Evolutionary conservation across 2,113 vertebrate species (phyloP).

Genomic region (Gadus macrocephalus): DNA sequence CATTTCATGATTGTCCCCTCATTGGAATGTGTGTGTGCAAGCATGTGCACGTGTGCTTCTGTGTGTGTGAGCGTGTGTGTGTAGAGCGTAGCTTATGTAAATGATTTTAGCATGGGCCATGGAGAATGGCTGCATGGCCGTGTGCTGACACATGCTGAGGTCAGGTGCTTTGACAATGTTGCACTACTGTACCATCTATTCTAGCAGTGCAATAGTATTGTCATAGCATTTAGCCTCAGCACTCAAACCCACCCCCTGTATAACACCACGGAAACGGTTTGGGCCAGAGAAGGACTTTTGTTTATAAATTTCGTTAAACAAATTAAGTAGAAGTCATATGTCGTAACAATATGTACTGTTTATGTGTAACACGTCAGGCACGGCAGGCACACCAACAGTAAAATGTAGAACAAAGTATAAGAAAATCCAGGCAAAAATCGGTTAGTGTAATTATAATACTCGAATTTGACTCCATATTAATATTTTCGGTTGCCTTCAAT

Average conservation of each 20-base stretch:
- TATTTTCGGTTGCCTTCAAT: no score
- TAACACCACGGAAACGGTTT: slow-evolving; percentile 16
- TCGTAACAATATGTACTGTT: no score
- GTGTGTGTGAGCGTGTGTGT: slow-evolving; percentile 4
- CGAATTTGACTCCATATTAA: no score
- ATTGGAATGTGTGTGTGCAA: slow-evolving; percentile 5
- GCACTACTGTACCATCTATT: slow-evolving; percentile 96
- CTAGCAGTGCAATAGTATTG: slow-evolving; percentile 99
- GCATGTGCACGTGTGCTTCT: slow-evolving; percentile 6
- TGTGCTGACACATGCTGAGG: slow-evolving; percentile 80
- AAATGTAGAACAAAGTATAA: no score
- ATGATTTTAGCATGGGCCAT: slow-evolving; percentile 43
- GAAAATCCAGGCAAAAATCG: no score
- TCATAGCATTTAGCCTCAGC: slow-evolving; percentile 93
- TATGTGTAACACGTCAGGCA: no score
- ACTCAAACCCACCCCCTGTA: slow-evolving; percentile 36
- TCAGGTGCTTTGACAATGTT: slow-evolving; percentile 96
- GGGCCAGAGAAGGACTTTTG: neutral
- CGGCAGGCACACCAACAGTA: no score
- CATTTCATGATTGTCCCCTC: neutral
- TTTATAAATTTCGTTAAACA: no score
- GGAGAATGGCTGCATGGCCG: slow-evolving; percentile 59
- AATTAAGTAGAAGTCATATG: no score
- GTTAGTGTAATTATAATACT: no score
- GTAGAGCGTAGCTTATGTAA: slow-evolving; percentile 24